Conservation (phyloP, 2,113 vertebrate genomes). For the Campylorhamphus procurvoides region DNA sequence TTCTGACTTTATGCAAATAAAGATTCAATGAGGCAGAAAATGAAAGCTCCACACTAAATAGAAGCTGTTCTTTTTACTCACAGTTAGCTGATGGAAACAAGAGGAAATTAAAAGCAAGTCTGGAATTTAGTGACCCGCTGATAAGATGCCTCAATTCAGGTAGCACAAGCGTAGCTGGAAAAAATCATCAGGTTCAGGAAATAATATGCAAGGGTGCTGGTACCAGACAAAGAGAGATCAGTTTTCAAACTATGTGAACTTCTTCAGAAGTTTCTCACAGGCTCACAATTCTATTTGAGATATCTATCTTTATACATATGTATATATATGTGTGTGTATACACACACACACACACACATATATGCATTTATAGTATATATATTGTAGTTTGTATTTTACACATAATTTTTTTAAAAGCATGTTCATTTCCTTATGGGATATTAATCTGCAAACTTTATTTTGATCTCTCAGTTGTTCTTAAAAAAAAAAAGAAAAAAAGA, state of each 20-base stretch:
- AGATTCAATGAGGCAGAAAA: constrained; percentile 42
- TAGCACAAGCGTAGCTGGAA: neutral
- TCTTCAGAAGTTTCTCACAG: neutral
- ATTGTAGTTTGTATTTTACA: neutral
- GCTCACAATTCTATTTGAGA: neutral
- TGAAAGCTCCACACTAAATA: neutral
- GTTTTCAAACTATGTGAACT: neutral
- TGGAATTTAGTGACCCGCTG: constrained; percentile 24
- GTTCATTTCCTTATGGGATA: neutral
- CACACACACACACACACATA: too few relatives aligned
- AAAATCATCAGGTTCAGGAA: neutral
- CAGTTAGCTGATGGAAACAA: constrained; percentile 46
- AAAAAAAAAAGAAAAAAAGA: neutral
- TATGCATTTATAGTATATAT: neutral
- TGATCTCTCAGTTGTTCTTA: neutral
- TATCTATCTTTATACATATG: too few relatives aligned
- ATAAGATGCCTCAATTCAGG: neutral
- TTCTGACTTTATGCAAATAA: constrained; percentile 26
- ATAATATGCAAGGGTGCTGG: neutral
- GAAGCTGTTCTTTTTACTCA: constrained; percentile 17
- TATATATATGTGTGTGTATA: accelerated
- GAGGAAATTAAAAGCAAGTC: constrained; percentile 43
- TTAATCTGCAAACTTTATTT: neutral
- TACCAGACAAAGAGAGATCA: neutral
- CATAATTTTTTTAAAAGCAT: neutral